A percentile compares a stretch with the other conserved stretches of the same genome.
These are phyloP conservation scores for Autographa pulchrina DNA, from an alignment of 2,888 invertebrate genomes.

Conservation along the genomic window DNA sequence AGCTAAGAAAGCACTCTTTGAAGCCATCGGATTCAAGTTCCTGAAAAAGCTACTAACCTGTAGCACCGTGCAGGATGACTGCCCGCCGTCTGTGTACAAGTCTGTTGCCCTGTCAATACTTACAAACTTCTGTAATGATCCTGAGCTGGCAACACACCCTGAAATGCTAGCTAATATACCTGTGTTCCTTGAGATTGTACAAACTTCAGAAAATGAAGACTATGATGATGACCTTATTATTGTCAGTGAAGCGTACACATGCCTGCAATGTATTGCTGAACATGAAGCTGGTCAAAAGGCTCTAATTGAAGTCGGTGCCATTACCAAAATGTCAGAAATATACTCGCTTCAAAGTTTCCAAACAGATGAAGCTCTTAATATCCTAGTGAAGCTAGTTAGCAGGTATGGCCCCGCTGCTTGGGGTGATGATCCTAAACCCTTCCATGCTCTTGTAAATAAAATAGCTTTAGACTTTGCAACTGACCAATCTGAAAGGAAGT, in stretches of 20 bases:
- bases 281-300: conserved; percentile 94
- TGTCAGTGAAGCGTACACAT: conserved; percentile 95
- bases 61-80: conserved; percentile 94
- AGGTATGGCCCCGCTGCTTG: conserved; percentile 93
- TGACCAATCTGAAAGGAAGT: conserved; percentile 96
- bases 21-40: conserved; percentile 97
- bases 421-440: conserved; percentile 94
- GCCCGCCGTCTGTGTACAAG: conserved; percentile 96
- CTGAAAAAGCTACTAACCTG: conserved; percentile 94
- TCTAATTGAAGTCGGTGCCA: conserved; percentile 93
- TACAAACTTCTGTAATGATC: conserved; percentile 95
- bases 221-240: conserved; percentile 96
- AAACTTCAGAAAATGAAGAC: conserved; percentile 95
- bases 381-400: conserved; percentile 93
- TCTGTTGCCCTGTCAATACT: conserved; percentile 96
- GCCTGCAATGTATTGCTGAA: conserved; percentile 94
- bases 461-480: conserved; percentile 96
- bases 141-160: conserved; percentile 94
- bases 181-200: conserved; percentile 95
- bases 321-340: conserved; percentile 95
- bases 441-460: conserved; percentile 95
- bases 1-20: conserved; percentile 95
- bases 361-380: conserved; percentile 95
- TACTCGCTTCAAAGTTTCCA: conserved; percentile 96
- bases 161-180: conserved; percentile 96